phyloP scores from a whole-genome alignment of 2,113 vertebrate genomes.

The Bambusicola thoracicus region DNA sequence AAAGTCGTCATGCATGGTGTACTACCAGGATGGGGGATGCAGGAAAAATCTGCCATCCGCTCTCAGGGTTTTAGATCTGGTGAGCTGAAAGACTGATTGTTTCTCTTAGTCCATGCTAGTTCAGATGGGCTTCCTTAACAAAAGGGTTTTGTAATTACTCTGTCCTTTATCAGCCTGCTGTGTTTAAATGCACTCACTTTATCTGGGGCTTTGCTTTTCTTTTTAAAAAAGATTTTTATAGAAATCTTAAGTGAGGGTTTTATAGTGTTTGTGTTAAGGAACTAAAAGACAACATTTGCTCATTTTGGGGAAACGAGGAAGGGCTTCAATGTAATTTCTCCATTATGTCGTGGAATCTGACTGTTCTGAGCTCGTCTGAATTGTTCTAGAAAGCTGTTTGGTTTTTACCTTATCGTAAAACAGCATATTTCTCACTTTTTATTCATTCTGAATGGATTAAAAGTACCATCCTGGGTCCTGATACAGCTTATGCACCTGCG shows the following conservation, averaged over 20 bases:
- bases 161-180: not conserved
- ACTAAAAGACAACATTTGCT: not conserved
- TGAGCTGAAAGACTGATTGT: not conserved
- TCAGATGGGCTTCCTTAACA: not conserved
- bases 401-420: not conserved
- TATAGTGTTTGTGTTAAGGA: not conserved
- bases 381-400: not conserved
- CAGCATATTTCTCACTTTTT: fast-evolving
- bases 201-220: not conserved
- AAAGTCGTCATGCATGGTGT: fast-evolving
- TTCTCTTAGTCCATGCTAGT: not conserved
- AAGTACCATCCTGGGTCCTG: not conserved
- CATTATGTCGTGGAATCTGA: not conserved
- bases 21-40: not conserved
- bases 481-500: not conserved
- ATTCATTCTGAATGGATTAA: not conserved
- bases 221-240: not conserved
- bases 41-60: fast-evolving
- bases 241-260: not conserved
- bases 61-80: fast-evolving
- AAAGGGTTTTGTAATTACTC: not conserved
- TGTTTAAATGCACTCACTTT: not conserved
- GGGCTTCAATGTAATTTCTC: not conserved
- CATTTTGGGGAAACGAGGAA: not conserved
- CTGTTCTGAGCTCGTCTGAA: too few relatives aligned